A percentile compares a stretch with the other conserved stretches of the same genome.
Conservation (phyloP, 2,113 vertebrate species). For the Phaethornis superciliosus region DNA sequence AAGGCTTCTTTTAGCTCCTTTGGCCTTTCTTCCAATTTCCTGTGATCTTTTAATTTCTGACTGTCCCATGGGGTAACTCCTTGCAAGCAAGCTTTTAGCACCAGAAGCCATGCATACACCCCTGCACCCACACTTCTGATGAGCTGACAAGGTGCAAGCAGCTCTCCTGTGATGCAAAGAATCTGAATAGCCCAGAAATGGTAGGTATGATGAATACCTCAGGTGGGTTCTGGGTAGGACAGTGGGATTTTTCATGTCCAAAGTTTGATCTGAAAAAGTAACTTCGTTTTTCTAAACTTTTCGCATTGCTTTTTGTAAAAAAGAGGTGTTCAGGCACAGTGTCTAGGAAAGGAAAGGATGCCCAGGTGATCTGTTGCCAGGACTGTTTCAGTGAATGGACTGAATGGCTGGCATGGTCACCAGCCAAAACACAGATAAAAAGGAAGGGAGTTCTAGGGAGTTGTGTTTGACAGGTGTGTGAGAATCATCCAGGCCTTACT, state of each 20-base stretch:
- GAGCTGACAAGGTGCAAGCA: neutral
- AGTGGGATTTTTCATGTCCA: neutral
- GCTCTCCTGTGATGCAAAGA: neutral
- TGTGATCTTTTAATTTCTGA: neutral
- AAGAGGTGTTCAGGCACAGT: neutral
- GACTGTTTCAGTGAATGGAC: neutral
- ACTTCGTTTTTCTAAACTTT: neutral
- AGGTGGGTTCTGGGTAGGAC: neutral
- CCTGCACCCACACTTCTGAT: neutral
- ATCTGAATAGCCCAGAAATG: neutral
- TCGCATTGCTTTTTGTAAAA: neutral
- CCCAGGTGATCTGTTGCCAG: neutral
- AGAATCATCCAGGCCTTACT: neutral
- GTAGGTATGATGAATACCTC: neutral
- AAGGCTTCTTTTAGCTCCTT: neutral
- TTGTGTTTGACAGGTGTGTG: neutral
- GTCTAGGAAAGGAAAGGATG: neutral
- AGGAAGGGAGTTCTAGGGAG: neutral
- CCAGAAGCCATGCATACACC: neutral
- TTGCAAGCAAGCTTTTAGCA: neutral
- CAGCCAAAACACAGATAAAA: neutral
- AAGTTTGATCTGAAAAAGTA: neutral
- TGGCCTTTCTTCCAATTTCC: neutral
- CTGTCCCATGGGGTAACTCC: neutral
- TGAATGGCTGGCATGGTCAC: accelerated